phyloP scores from a whole-genome alignment of 2,797 vertebrate genomes.

The Aulostomus chinensis region DNA sequence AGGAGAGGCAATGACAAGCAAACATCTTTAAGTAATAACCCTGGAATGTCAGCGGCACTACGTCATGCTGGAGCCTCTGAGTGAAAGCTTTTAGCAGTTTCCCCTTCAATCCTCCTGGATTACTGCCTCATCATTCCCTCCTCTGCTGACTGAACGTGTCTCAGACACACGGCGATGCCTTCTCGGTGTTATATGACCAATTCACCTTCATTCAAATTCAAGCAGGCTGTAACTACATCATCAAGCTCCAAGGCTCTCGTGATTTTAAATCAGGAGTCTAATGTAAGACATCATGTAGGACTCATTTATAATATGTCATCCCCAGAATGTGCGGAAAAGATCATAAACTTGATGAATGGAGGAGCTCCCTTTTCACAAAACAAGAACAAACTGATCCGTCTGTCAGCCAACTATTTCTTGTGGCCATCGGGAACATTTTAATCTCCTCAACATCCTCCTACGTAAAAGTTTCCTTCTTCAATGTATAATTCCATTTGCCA shows the following conservation, averaged over 20 bases:
- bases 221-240: background rate
- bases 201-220: background rate
- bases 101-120: conserved; percentile 47
- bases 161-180: background rate
- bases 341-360: too few species aligned
- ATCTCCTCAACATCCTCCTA: too few species aligned
- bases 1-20: conserved; percentile 54
- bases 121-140: conserved; percentile 25
- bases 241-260: background rate
- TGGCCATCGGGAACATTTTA: too few species aligned
- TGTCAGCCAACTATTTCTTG: too few species aligned
- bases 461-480: too few species aligned
- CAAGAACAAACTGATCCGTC: too few species aligned
- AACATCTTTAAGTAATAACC: conserved; percentile 80
- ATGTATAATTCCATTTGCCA: too few species aligned
- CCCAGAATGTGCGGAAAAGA: too few species aligned
- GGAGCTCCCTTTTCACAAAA: too few species aligned
- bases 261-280: background rate
- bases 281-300: background rate
- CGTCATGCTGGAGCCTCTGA: conserved; percentile 60
- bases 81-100: conserved; percentile 55
- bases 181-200: background rate
- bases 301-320: background rate
- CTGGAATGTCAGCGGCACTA: conserved; percentile 68
- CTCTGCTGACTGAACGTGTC: conserved; percentile 7